These are phyloP conservation scores for Scartelaos histophorus DNA, from an alignment of 2,113 vertebrate species.

Conservation along the genomic window DNA sequence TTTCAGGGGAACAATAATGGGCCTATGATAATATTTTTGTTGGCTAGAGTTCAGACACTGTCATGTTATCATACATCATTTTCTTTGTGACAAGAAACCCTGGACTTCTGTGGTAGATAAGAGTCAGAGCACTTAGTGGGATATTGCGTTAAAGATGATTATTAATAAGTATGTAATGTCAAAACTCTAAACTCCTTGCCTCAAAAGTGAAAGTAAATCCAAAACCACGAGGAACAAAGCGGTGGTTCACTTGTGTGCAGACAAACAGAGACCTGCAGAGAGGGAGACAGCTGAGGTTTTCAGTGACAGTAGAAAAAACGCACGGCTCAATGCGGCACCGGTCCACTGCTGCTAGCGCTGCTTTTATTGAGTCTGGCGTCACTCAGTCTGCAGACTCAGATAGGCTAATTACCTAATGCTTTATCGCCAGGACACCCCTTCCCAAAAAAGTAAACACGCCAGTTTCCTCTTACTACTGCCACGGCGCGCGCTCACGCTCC, in stretches of 20 bases:
- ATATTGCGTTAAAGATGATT: not conserved
- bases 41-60: too few relatives aligned
- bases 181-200: not conserved
- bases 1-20: too few relatives aligned
- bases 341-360: constrained; percentile 45
- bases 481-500: not conserved
- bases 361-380: constrained; percentile 78
- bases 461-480: constrained; percentile 53
- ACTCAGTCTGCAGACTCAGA: constrained; percentile 76
- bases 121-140: not conserved
- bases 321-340: constrained; percentile 57
- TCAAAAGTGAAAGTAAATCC: not conserved
- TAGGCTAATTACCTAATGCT: constrained; percentile 79
- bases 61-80: too few relatives aligned
- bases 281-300: constrained; percentile 48
- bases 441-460: constrained; percentile 70
- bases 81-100: too few relatives aligned
- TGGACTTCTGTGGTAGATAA: too few relatives aligned
- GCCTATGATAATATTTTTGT: too few relatives aligned
- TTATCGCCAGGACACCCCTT: constrained; percentile 68
- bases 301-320: constrained; percentile 57
- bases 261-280: constrained; percentile 14
- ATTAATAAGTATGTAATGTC: not conserved
- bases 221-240: not conserved
- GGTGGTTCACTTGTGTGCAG: constrained; percentile 16